These are phyloP conservation scores for Andrena praecox DNA, from an alignment of 2,888 invertebrate genomes.

Conservation along the genomic window DNA sequence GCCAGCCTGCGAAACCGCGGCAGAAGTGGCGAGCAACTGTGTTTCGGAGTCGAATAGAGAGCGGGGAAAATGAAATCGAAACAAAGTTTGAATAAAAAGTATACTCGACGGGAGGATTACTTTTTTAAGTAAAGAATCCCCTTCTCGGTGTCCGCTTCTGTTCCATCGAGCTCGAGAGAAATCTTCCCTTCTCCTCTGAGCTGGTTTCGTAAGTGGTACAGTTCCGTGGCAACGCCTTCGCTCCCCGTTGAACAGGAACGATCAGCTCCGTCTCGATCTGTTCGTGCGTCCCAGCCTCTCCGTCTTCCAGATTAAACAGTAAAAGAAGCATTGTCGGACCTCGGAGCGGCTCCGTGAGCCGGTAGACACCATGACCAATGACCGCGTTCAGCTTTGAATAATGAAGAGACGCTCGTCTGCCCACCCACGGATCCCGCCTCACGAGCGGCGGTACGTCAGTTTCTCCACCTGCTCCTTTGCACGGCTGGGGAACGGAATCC, in stretches of 20 bases:
- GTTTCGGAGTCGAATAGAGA: too few species aligned
- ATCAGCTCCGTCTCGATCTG: conserved; percentile 11
- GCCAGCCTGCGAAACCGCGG: neutral
- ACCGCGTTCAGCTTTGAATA: conserved; percentile 79
- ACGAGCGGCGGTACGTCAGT: conserved; percentile 42
- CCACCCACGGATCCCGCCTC: conserved; percentile 50
- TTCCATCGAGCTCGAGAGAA: too few species aligned
- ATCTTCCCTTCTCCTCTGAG: too few species aligned
- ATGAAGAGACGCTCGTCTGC: conserved; percentile 74
- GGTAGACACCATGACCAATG: conserved; percentile 78
- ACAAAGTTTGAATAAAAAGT: too few species aligned
- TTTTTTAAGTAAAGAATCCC: too few species aligned
- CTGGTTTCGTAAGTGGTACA: too few species aligned
- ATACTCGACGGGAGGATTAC: too few species aligned
- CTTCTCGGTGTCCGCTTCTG: too few species aligned
- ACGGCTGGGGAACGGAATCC: conserved; percentile 40
- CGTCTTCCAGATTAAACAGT: conserved; percentile 33
- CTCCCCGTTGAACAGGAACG: neutral
- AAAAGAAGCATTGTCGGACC: conserved; percentile 30
- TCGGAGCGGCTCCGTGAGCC: conserved; percentile 35
- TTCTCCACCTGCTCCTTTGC: conserved; percentile 54
- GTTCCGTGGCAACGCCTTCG: neutral
- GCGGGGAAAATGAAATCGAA: too few species aligned
- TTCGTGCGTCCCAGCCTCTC: conserved; percentile 2
- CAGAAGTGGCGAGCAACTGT: too few species aligned